Evolutionary conservation across 2,888 invertebrate genomes (phyloP).

Genomic region (Acanthosepion lycidas): DNA sequence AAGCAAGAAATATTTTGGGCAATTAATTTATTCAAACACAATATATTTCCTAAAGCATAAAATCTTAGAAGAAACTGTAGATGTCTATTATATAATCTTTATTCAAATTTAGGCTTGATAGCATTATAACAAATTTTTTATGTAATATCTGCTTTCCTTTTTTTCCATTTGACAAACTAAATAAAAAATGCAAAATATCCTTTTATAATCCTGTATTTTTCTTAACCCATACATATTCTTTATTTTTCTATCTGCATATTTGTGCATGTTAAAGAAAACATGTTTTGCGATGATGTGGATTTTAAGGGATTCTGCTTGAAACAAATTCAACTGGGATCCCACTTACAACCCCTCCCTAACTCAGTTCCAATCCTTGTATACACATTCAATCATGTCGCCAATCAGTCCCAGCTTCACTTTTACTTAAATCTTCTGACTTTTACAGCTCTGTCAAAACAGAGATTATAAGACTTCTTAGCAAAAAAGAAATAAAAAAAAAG

Average conservation of each 20-base stretch:
- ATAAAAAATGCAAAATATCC: background rate
- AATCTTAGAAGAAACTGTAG: too few species aligned
- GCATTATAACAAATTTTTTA: background rate
- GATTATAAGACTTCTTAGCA: background rate
- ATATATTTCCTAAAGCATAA: too few species aligned
- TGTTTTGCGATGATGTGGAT: background rate
- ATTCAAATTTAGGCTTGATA: too few species aligned
- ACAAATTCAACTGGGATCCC: background rate
- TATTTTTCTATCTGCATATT: background rate
- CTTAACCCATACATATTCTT: background rate
- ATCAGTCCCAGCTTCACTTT: background rate
- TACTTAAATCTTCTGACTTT: background rate
- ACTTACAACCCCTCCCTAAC: background rate
- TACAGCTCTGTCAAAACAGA: background rate
- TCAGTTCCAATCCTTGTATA: background rate
- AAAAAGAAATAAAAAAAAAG: background rate
- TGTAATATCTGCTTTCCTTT: background rate
- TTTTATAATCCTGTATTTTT: background rate
- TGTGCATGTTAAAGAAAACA: background rate
- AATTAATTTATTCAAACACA: too few species aligned
- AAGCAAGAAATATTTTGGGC: too few species aligned
- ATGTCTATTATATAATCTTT: too few species aligned
- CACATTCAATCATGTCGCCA: background rate
- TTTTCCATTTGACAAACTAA: background rate
- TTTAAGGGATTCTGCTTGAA: slow-evolving; percentile 3